Evolutionary conservation across 1,140 invertebrate genomes (phyloP).

Genomic region (Papilio polyxenes): DNA sequence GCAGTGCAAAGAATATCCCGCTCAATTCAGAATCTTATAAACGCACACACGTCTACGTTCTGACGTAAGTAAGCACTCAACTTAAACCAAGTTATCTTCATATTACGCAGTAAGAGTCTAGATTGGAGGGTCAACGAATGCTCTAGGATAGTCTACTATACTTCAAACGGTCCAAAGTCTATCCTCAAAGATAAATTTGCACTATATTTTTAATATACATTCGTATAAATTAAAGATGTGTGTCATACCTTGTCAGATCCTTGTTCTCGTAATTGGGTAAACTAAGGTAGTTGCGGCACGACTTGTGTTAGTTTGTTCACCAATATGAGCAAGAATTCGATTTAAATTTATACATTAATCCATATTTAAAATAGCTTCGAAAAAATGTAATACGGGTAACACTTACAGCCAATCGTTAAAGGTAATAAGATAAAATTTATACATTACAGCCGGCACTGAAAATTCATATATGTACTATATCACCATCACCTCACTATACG

Average conservation of each 20-base stretch:
- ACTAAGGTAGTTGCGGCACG: too few relatives aligned
- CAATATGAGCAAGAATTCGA: too few relatives aligned
- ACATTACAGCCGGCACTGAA: too few relatives aligned
- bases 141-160: neutral
- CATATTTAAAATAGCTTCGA: too few relatives aligned
- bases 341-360: too few relatives aligned
- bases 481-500: too few relatives aligned
- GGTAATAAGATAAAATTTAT: too few relatives aligned
- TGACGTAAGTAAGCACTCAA: neutral
- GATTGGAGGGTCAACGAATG: constrained; percentile 34
- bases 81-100: constrained; percentile 31
- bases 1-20: neutral
- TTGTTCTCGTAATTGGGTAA: too few relatives aligned
- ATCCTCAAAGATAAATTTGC: neutral
- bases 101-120: constrained; percentile 10
- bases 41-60: neutral
- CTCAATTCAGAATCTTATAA: neutral
- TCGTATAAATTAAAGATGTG: neutral
- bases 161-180: neutral
- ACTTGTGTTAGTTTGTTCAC: too few relatives aligned
- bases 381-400: too few relatives aligned
- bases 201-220: neutral
- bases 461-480: too few relatives aligned
- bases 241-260: neutral
- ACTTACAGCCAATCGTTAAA: too few relatives aligned